These are phyloP conservation scores for Ardeotis arabs DNA, from an alignment of 2,113 vertebrate genomes.

Conservation along the genomic window DNA sequence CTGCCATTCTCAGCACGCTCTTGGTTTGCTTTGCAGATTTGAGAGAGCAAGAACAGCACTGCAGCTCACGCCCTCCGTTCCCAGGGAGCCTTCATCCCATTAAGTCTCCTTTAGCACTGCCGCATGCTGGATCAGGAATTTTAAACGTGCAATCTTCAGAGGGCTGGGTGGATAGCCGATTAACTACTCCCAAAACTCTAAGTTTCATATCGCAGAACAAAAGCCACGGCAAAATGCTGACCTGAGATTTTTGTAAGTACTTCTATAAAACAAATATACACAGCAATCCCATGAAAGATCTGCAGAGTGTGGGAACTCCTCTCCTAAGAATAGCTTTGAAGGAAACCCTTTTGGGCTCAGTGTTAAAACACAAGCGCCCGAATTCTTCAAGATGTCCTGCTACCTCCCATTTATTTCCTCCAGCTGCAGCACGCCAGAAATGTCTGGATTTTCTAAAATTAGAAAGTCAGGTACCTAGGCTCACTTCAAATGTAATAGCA, in stretches of 20 bases:
- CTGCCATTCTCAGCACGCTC: background rate
- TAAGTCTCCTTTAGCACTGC: background rate
- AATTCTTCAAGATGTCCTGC: background rate
- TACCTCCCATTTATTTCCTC: background rate
- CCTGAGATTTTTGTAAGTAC: background rate
- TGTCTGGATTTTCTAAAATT: background rate
- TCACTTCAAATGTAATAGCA: background rate
- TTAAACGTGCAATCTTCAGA: background rate
- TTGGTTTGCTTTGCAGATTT: background rate
- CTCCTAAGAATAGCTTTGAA: background rate
- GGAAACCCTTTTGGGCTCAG: background rate
- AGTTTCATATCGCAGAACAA: accelerated
- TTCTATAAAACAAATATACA: background rate
- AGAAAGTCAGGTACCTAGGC: background rate
- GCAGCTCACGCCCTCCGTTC: background rate
- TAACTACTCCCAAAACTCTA: background rate
- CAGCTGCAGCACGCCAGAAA: background rate
- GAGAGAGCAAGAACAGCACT: background rate
- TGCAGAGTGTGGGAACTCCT: background rate
- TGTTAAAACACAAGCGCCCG: background rate
- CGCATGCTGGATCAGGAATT: background rate
- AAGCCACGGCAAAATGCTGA: background rate
- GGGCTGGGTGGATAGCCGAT: background rate
- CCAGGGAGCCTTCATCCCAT: background rate
- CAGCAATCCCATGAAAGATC: background rate